Conservation (phyloP, 2,888 invertebrate genomes). For the Leptinotarsa juncta region DNA sequence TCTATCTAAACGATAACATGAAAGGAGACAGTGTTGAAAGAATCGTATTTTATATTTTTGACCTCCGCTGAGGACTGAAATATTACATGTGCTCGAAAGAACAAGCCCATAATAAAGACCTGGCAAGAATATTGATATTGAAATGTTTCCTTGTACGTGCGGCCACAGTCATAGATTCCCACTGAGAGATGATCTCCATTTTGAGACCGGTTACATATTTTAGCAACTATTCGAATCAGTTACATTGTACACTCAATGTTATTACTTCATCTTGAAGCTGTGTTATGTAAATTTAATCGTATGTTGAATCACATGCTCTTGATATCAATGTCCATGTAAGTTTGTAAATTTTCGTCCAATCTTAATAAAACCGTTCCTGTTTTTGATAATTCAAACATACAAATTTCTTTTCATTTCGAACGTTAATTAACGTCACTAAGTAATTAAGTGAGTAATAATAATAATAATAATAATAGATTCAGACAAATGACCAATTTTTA, state of each 20-base stretch:
- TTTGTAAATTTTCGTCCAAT: not conserved
- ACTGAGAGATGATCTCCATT: slow-evolving; percentile 13
- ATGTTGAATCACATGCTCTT: not conserved
- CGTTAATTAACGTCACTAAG: no score
- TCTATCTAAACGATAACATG: slow-evolving; percentile 15
- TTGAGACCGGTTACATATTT: slow-evolving; percentile 20
- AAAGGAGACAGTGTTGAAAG: slow-evolving; percentile 39
- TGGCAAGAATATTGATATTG: slow-evolving; percentile 31
- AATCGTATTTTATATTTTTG: slow-evolving; percentile 37
- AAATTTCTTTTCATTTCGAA: no score
- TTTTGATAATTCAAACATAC: no score
- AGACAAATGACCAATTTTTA: no score
- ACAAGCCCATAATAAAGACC: slow-evolving; percentile 36
- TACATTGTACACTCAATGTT: slow-evolving; percentile 17
- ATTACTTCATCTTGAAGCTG: slow-evolving; percentile 4
- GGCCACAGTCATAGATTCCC: slow-evolving; percentile 26
- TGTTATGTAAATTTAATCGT: not conserved
- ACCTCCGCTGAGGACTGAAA: slow-evolving; percentile 38
- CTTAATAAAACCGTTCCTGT: no score
- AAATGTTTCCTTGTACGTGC: slow-evolving; percentile 24
- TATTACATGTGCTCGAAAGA: slow-evolving; percentile 35
- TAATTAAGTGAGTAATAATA: no score
- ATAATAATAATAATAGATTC: no score
- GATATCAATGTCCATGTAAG: not conserved
- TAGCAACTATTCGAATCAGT: slow-evolving; percentile 8